These are phyloP conservation scores for Cataglyphis altisquamis DNA, from an alignment of 2,888 invertebrate genomes.

Conservation along the genomic window DNA sequence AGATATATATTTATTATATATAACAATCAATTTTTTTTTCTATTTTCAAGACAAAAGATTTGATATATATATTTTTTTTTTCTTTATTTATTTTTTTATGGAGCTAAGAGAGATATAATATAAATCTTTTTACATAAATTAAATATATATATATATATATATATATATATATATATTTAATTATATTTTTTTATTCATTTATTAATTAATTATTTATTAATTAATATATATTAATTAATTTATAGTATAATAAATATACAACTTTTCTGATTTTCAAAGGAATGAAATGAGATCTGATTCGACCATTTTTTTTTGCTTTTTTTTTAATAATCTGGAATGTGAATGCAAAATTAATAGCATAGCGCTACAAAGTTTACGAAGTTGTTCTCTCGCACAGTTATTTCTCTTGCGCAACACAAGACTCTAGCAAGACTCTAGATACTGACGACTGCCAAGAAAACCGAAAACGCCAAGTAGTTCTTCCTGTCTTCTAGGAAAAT, in stretches of 20 bases:
- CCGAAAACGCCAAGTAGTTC: slow-evolving; percentile 70
- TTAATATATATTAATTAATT: background rate
- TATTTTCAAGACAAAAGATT: background rate
- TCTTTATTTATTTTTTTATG: too few species aligned
- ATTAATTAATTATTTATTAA: too few species aligned
- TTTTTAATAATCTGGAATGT: background rate
- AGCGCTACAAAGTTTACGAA: background rate
- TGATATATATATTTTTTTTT: background rate
- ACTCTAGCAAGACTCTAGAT: slow-evolving; percentile 54
- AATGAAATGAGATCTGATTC: background rate
- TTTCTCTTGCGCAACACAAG: slow-evolving; percentile 58
- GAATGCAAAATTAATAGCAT: background rate
- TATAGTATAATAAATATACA: background rate
- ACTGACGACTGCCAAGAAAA: slow-evolving; percentile 78
- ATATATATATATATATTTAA: too few species aligned
- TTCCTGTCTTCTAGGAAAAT: slow-evolving; percentile 80
- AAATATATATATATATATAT: too few species aligned
- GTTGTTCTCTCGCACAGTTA: slow-evolving; percentile 25
- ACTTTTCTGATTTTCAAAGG: background rate
- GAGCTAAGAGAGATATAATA: too few species aligned
- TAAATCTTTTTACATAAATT: too few species aligned
- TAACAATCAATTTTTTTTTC: background rate
- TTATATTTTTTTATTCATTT: too few species aligned
- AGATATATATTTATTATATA: background rate
- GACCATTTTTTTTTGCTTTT: background rate